Evolutionary conservation across 2,113 vertebrate species (phyloP).

Genomic region (Leptosomus discolor): DNA sequence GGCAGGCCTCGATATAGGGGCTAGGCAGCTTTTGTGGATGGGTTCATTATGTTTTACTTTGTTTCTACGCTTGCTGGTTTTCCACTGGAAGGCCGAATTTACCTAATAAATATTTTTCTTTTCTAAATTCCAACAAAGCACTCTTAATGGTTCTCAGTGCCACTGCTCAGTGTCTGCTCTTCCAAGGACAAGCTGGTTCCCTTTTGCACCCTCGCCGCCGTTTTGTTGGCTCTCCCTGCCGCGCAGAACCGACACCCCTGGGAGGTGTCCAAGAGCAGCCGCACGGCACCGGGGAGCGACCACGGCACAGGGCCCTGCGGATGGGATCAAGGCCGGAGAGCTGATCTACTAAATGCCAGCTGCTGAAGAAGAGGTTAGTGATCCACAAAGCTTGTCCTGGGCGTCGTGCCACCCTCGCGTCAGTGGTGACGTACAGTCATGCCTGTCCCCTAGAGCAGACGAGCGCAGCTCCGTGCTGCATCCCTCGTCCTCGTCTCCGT

Average conservation of each 20-base stretch:
- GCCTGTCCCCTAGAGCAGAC: rapidly evolving
- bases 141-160: rapidly evolving
- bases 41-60: not conserved
- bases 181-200: not conserved
- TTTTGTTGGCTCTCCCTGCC: not conserved
- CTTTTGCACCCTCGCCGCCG: too few relatives aligned
- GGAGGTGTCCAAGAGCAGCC: not conserved
- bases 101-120: not conserved
- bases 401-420: not conserved
- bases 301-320: not conserved
- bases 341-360: not conserved
- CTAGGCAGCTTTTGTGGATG: not conserved
- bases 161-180: not conserved
- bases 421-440: rapidly evolving
- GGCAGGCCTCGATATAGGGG: not conserved
- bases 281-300: rapidly evolving
- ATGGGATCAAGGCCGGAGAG: rapidly evolving
- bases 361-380: not conserved
- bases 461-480: rapidly evolving
- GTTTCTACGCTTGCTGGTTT: not conserved
- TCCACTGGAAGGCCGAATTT: not conserved
- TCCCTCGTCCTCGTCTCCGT: not conserved
- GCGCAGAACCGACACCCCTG: rapidly evolving
- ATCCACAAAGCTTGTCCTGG: not conserved
- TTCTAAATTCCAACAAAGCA: not conserved